These are phyloP conservation scores for Vireo griseus DNA, from an alignment of 2,797 vertebrate species.

Conservation along the genomic window DNA sequence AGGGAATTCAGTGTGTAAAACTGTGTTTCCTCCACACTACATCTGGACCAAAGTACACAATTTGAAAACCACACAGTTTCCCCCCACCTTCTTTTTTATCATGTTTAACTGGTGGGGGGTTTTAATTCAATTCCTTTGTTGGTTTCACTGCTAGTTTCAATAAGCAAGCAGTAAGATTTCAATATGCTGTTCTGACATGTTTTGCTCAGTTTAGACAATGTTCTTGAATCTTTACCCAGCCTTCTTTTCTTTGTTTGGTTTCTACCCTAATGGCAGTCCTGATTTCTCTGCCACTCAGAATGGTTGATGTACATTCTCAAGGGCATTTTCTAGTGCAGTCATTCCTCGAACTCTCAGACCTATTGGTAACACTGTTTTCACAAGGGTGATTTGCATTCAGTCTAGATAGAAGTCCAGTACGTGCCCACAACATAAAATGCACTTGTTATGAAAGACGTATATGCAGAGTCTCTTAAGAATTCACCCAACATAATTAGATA, in stretches of 20 bases:
- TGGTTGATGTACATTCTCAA: neutral
- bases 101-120: neutral
- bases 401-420: constrained; percentile 23
- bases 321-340: constrained; percentile 1
- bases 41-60: neutral
- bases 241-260: neutral
- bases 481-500: constrained; percentile 68
- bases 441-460: constrained; percentile 54
- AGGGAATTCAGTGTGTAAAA: neutral
- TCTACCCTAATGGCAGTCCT: neutral
- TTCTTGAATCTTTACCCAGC: neutral
- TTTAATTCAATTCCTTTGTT: neutral
- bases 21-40: neutral
- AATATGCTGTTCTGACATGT: neutral
- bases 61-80: neutral
- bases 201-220: neutral
- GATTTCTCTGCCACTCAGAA: neutral
- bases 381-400: constrained; percentile 36
- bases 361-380: constrained; percentile 26
- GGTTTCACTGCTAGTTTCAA: neutral
- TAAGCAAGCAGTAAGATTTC: neutral
- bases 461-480: constrained; percentile 61
- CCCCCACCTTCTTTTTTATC: neutral
- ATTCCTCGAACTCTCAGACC: constrained; percentile 7
- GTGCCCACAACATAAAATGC: constrained; percentile 39